Evolutionary conservation across 2,797 vertebrate species (phyloP), one percentile per base, ranked within the genome.

Genomic region (Pogonophryne albipinna): DNA sequence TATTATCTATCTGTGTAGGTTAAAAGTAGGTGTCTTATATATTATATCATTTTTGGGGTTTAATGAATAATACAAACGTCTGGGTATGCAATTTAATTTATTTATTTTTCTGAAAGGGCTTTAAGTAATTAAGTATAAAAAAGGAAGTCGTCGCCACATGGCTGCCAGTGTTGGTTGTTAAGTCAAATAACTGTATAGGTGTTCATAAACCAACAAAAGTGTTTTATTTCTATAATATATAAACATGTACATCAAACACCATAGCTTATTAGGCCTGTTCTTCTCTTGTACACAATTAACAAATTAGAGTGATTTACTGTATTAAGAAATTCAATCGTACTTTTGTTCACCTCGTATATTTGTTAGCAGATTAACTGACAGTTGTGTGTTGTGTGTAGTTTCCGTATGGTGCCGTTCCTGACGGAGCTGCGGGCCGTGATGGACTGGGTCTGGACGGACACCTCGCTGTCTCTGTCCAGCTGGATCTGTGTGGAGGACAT

Each of bases 381-480:
- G 4, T 1, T n/a, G 3, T 78, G 2, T 70, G n/a, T 59, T 55
- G 9, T 46, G 55, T 67, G 67, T 89, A 99, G 98, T 87, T 99
- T 99, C 91, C 98, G 98, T 19, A 88, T 99, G 49, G 97, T 99
- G 62, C 98, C 98, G 0, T 99, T 99, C 89, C 92, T 99, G 92
- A 99, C 97, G 0, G 98, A 99, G 93, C 92, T 99, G 88, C 95
- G 98, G 65, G 98, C 98, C 0, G 98, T 99, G 85, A 99, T 99
- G 98, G 98, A 99, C 94, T 99, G 98, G 98, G 98, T 99, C 75
- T 99, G 98, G 98, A 99, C 98, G 2, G 98, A 99, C 84, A 99
- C 98, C 6, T 98, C 98, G 0, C 94, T 99, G 88, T 99, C 98
- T 84, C 95, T 99, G 87, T 99, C 98, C 93, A 99, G 98, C 93